Conservation (phyloP, 2,113 vertebrate species). For the Barbus barbus region DNA sequence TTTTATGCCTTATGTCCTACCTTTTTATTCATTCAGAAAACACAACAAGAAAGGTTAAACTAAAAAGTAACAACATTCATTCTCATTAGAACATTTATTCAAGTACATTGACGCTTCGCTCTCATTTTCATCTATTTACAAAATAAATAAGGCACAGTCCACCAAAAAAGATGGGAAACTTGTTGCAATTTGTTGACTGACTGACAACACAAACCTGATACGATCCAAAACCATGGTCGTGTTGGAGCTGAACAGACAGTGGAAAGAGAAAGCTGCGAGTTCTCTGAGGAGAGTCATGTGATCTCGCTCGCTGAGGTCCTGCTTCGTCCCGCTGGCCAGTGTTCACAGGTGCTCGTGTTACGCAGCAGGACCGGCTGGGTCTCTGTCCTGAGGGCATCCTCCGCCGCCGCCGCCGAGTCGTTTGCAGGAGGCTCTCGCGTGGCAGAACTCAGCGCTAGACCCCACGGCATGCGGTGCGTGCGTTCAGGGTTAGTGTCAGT, state of each 20-base stretch:
- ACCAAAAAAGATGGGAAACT: conserved; percentile 66
- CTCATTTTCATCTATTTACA: conserved; percentile 82
- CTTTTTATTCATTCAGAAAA: no score
- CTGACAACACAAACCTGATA: neutral
- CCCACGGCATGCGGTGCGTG: no score
- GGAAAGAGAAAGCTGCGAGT: no score
- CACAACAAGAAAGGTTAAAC: no score
- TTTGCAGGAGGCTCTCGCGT: no score
- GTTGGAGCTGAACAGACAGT: neutral
- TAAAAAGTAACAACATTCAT: no score
- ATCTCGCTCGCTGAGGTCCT: neutral
- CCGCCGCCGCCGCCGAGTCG: no score
- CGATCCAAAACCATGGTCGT: neutral
- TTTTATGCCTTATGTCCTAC: no score
- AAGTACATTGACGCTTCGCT: conserved; percentile 52
- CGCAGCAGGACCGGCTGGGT: neutral
- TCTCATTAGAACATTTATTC: conserved; percentile 18
- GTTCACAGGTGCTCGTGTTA: neutral
- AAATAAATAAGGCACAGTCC: conserved; percentile 84
- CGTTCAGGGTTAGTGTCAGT: conserved; percentile 10
- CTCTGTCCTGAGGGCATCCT: neutral
- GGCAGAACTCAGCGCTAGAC: no score
- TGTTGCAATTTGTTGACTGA: neutral
- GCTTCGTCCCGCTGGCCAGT: neutral
- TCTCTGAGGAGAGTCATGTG: no score